phyloP scores from a whole-genome alignment of 2,888 invertebrate species.

The Silvanus unidentatus region DNA sequence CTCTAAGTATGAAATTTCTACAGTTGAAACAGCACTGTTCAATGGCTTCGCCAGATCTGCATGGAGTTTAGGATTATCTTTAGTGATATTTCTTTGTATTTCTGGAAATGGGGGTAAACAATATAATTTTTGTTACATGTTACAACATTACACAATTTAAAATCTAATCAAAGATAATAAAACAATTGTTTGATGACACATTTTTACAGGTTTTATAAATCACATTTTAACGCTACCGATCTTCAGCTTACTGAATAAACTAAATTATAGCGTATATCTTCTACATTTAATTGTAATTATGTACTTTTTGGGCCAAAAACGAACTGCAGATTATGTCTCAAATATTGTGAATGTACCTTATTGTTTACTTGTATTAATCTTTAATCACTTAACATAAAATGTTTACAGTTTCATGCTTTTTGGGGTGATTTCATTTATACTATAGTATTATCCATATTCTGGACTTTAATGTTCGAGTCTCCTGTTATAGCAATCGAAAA shows the following conservation, averaged over 20 bases:
- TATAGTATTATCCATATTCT: slow-evolving; percentile 41
- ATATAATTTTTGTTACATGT: neutral
- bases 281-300: slow-evolving; percentile 45
- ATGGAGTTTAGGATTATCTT: slow-evolving; percentile 6
- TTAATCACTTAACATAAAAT: slow-evolving; percentile 13
- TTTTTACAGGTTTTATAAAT: slow-evolving; percentile 45
- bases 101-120: slow-evolving; percentile 8
- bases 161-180: no score
- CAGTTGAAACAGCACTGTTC: slow-evolving; percentile 3
- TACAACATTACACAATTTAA: no score
- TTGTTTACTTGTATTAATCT: neutral
- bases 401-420: slow-evolving; percentile 41
- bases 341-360: neutral
- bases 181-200: neutral
- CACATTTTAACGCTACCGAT: slow-evolving; percentile 48
- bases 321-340: slow-evolving; percentile 22
- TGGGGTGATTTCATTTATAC: slow-evolving; percentile 46
- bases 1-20: neutral
- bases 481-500: slow-evolving; percentile 48
- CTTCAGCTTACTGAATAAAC: slow-evolving; percentile 51
- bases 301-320: slow-evolving; percentile 20
- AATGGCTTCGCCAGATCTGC: slow-evolving; percentile 1
- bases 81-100: slow-evolving; percentile 4
- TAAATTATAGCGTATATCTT: slow-evolving; percentile 54
- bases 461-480: slow-evolving; percentile 47